These are phyloP conservation scores for Tenthredo distinguenda DNA, from an alignment of 2,888 invertebrate genomes.

Conservation along the genomic window DNA sequence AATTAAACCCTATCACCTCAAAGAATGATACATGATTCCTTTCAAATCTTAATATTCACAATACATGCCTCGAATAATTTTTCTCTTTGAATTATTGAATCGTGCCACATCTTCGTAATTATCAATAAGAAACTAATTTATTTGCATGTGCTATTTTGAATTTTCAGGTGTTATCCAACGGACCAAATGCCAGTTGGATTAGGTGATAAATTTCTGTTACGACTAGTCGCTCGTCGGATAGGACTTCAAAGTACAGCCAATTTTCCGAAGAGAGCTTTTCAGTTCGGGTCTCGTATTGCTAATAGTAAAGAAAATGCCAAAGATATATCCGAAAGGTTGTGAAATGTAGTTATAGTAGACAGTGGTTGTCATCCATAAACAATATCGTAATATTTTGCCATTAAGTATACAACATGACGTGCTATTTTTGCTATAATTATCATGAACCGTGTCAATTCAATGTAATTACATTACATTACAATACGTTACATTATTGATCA, in stretches of 20 bases:
- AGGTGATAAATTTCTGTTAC: slow-evolving; percentile 95
- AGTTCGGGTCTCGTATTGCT: slow-evolving; percentile 98
- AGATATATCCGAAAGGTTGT: slow-evolving; percentile 82
- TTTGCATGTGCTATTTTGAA: slow-evolving; percentile 20
- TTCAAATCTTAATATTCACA: too few species aligned
- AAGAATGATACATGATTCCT: too few species aligned
- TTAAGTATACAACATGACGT: slow-evolving; percentile 20
- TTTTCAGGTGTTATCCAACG: slow-evolving; percentile 81
- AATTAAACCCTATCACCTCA: too few species aligned
- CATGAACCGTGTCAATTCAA: slow-evolving; percentile 3
- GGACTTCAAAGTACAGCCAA: slow-evolving; percentile 83
- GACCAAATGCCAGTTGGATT: slow-evolving; percentile 85
- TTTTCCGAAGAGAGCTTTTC: slow-evolving; percentile 95
- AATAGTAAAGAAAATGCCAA: slow-evolving; percentile 93
- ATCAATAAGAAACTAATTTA: slow-evolving; percentile 12
- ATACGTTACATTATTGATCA: neutral
- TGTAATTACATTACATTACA: slow-evolving; percentile 22
- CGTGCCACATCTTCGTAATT: neutral
- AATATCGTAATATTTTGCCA: slow-evolving; percentile 32
- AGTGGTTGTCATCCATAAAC: slow-evolving; percentile 5
- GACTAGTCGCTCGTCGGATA: slow-evolving; percentile 85
- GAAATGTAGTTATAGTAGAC: slow-evolving; percentile 21
- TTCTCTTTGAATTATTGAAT: too few species aligned
- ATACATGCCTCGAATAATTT: too few species aligned
- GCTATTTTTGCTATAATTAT: slow-evolving; percentile 44